Evolutionary conservation across 2,888 invertebrate species (phyloP), one percentile per base, ranked within the genome.

Genomic region (Chydorus sphaericus): DNA sequence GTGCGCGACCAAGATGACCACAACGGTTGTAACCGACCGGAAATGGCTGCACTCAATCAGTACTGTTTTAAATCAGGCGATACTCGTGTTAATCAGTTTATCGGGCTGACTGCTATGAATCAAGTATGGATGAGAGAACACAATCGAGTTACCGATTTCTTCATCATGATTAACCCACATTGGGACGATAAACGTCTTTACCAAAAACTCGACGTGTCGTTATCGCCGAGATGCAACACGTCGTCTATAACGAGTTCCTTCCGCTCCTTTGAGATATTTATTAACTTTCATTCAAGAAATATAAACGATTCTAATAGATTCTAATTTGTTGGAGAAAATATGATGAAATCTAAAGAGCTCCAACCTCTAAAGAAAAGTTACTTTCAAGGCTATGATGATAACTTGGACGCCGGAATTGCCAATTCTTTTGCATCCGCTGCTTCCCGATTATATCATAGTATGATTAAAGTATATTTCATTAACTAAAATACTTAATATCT

Each of bases 341-440:
- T 80, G 59, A 77, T 79, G 76, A 72, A 70, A 64, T 70, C 74
- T 1, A 66, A 76, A 52, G 74, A 77, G 63, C 65, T 83, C 60
- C 72, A 69, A 1, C 71, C 81, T 1, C 63, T 70, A 26, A 63
- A 61, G 18, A 64, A 66, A 0, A 81, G 78, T 0, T 77, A 75
- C 67, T 73, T 75, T 14, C 60, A 66, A 20, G 69, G 69, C 5
- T 87, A 88, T 66, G 78, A 85, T 66, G 70, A 76, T 0, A 68
- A 68, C 0, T 75, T 85, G 8, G 81, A 92, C 67, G 81, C 90
- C 0, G 76, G 80, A 4, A 76, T 92, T 54, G 83, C 86, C 11
- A 92, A 92, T 70, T 81, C 80, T 66, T 91, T 92, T 71, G 83
- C 91, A 0, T 75, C 84, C 0, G 81, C 90, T 0, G 86, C 84